Conservation (phyloP, 2,797 vertebrate species). For the Hybognathus amarus region DNA sequence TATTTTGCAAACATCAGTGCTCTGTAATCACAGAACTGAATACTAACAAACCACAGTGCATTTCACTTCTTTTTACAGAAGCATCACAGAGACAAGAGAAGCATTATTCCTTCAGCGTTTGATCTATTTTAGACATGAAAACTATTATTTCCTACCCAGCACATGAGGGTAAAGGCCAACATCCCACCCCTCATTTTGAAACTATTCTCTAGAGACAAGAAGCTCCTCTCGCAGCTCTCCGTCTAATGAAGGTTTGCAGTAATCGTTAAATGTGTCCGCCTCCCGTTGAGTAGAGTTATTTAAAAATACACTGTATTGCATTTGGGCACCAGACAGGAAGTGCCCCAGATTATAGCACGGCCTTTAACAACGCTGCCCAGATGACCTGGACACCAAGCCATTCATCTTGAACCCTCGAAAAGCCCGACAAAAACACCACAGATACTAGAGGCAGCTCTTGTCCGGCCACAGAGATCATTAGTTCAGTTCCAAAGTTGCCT, state of each 20-base stretch:
- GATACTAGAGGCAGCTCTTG: not conserved
- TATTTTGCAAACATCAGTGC: not conserved
- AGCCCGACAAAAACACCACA: not conserved
- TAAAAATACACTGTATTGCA: conserved; percentile 18
- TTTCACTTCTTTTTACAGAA: conserved; percentile 10
- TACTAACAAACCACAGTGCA: conserved; percentile 4
- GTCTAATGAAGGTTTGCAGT: conserved; percentile 45
- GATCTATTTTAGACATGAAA: conserved; percentile 34
- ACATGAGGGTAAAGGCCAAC: conserved; percentile 39
- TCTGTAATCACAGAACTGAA: not conserved
- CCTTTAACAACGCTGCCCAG: not conserved
- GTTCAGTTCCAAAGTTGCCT: not conserved
- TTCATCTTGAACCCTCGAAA: conserved; percentile 16
- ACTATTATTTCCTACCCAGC: conserved; percentile 33
- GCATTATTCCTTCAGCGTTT: not conserved
- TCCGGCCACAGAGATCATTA: not conserved
- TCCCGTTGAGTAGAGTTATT: conserved; percentile 40
- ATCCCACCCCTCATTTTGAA: conserved; percentile 51
- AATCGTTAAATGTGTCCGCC: conserved; percentile 47
- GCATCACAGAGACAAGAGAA: not conserved
- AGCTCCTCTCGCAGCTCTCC: conserved; percentile 40
- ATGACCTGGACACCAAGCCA: not conserved
- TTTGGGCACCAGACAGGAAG: conserved; percentile 14
- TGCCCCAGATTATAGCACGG: conserved; percentile 14
- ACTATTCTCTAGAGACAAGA: conserved; percentile 26